These are phyloP conservation scores for Standfussiana lucernea DNA, from an alignment of 2,888 invertebrate genomes.

Conservation along the genomic window DNA sequence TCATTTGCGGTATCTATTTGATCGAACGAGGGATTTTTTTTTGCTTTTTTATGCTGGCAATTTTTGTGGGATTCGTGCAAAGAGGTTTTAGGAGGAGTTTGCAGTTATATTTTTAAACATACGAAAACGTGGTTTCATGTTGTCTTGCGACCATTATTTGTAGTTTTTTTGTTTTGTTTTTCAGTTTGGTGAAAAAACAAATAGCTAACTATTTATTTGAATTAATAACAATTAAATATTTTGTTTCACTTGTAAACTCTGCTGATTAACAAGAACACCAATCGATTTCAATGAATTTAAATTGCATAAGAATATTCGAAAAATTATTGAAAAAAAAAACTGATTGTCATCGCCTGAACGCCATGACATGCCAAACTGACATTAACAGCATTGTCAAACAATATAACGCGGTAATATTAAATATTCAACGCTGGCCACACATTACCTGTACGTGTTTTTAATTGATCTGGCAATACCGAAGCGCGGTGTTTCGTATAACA, in stretches of 20 bases:
- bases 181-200: neutral
- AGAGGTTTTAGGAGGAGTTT: slow-evolving; percentile 20
- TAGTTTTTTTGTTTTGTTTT: neutral
- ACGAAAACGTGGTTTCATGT: neutral
- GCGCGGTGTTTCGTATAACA: slow-evolving; percentile 59
- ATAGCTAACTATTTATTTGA: neutral
- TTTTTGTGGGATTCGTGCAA: slow-evolving; percentile 19
- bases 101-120: slow-evolving; percentile 12
- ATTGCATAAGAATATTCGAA: slow-evolving; percentile 74
- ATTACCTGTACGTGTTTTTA: slow-evolving; percentile 78
- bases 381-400: slow-evolving; percentile 89
- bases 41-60: slow-evolving; percentile 29
- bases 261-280: slow-evolving; percentile 46
- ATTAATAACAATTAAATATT: neutral
- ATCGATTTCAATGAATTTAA: slow-evolving; percentile 76
- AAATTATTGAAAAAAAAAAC: slow-evolving; percentile 77
- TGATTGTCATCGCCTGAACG: slow-evolving; percentile 76
- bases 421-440: slow-evolving; percentile 84
- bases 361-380: slow-evolving; percentile 88
- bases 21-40: slow-evolving; percentile 69
- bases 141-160: neutral
- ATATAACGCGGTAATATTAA: slow-evolving; percentile 82
- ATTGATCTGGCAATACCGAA: slow-evolving; percentile 83
- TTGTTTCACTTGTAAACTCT: neutral
- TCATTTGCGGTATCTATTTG: slow-evolving; percentile 79